phyloP scores from a whole-genome alignment of 1,140 invertebrate species.

The Cephus cinctus region DNA sequence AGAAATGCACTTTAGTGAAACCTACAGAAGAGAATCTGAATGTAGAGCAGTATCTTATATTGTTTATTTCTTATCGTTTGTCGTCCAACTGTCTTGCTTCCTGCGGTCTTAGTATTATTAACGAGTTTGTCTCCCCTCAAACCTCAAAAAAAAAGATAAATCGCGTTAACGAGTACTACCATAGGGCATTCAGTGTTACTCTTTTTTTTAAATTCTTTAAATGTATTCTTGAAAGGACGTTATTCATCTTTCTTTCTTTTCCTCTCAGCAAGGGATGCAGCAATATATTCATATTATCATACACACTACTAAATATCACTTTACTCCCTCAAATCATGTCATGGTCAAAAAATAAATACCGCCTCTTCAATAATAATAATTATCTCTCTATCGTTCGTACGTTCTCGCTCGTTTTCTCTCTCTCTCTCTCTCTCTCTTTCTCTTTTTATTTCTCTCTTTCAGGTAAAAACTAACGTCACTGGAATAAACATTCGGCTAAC shows the following conservation, averaged over 20 bases:
- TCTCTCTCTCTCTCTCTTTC: conserved; percentile 13
- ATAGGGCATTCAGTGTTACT: conserved; percentile 35
- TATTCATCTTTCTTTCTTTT: conserved; percentile 26
- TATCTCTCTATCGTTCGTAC: conserved; percentile 35
- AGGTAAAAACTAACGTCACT: conserved; percentile 43
- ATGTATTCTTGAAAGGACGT: conserved; percentile 25
- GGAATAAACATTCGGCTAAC: conserved; percentile 42
- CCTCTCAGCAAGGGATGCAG: conserved; percentile 20
- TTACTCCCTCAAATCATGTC: conserved; percentile 41
- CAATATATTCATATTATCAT: conserved; percentile 35
- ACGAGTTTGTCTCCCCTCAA: conserved; percentile 34
- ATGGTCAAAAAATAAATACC: conserved; percentile 53
- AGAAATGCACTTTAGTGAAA: conserved; percentile 85
- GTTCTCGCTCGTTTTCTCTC: conserved; percentile 26
- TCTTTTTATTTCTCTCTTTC: conserved; percentile 19
- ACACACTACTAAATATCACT: conserved; percentile 40
- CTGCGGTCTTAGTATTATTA: conserved; percentile 39
- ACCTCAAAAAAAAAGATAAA: conserved; percentile 21
- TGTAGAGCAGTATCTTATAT: conserved; percentile 42
- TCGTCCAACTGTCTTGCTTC: conserved; percentile 36
- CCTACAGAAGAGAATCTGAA: conserved; percentile 75
- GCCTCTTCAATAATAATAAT: conserved; percentile 31
- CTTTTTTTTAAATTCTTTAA: conserved; percentile 23
- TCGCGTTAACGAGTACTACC: conserved; percentile 29
- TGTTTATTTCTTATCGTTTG: conserved; percentile 31